Evolutionary conservation across 2,888 invertebrate species (phyloP).

Genomic region (Stratiomys singularior): DNA sequence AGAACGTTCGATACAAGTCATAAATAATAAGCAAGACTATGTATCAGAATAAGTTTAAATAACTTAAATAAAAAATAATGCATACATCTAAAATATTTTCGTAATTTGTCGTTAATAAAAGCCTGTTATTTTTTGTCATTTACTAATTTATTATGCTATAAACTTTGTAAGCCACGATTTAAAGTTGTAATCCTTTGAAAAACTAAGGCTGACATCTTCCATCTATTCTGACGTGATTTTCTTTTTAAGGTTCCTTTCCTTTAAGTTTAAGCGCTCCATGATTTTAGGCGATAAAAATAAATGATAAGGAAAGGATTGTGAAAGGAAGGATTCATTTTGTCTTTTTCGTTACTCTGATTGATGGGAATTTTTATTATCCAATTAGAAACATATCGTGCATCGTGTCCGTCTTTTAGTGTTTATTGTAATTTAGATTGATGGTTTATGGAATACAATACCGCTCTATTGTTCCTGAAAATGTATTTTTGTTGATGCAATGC

Average conservation of each 20-base stretch:
- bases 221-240: too few relatives aligned
- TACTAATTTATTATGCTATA: too few relatives aligned
- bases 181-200: too few relatives aligned
- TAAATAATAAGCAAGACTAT: too few relatives aligned
- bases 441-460: not conserved
- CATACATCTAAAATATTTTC: too few relatives aligned
- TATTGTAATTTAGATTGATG: constrained; percentile 35
- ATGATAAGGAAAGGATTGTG: constrained; percentile 24
- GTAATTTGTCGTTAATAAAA: too few relatives aligned
- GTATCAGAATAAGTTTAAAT: too few relatives aligned
- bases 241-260: constrained; percentile 9
- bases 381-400: constrained; percentile 4
- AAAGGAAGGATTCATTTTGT: constrained; percentile 25
- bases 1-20: too few relatives aligned
- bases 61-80: too few relatives aligned
- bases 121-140: too few relatives aligned
- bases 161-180: too few relatives aligned
- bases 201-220: too few relatives aligned
- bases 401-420: not conserved
- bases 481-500: not conserved
- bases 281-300: constrained; percentile 10
- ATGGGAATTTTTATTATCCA: constrained; percentile 39
- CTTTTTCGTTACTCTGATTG: constrained; percentile 27
- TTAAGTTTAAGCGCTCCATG: not conserved
- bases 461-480: not conserved